These are phyloP conservation scores for Trichoplusia ni DNA, from an alignment of 1,140 invertebrate species.

Conservation along the genomic window DNA sequence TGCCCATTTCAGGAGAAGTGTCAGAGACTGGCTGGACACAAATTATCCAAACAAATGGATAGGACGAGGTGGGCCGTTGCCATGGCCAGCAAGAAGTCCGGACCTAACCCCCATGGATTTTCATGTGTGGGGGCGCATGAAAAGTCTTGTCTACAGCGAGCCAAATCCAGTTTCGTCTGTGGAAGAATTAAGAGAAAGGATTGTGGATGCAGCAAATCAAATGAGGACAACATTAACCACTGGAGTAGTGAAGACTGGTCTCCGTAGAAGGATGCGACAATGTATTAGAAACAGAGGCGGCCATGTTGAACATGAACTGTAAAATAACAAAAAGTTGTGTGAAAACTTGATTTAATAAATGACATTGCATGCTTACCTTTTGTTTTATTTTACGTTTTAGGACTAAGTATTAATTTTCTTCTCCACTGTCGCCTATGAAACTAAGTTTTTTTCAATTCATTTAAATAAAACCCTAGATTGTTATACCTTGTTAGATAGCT, in stretches of 20 bases:
- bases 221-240: too few relatives aligned
- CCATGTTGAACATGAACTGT: too few relatives aligned
- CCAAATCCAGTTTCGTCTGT: not conserved
- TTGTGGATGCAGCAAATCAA: not conserved
- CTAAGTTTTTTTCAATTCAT: too few relatives aligned
- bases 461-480: too few relatives aligned
- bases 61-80: conserved; percentile 20
- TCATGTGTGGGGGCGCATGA: conserved; percentile 29
- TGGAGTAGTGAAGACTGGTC: too few relatives aligned
- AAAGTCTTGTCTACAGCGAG: conserved; percentile 18
- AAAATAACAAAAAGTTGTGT: too few relatives aligned
- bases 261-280: not conserved
- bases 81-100: conserved; percentile 27
- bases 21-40: conserved; percentile 20
- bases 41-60: conserved; percentile 30
- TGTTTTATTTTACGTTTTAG: too few relatives aligned
- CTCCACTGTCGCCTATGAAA: too few relatives aligned
- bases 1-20: conserved; percentile 28
- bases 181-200: not conserved
- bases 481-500: too few relatives aligned
- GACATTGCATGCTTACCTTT: too few relatives aligned
- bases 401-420: too few relatives aligned
- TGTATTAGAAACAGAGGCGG: not conserved
- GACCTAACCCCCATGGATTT: conserved; percentile 21
- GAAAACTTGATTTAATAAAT: too few relatives aligned